Base-by-base conservation (phyloP, 1,140 invertebrate species). In the Papilio xuthus region DNA sequence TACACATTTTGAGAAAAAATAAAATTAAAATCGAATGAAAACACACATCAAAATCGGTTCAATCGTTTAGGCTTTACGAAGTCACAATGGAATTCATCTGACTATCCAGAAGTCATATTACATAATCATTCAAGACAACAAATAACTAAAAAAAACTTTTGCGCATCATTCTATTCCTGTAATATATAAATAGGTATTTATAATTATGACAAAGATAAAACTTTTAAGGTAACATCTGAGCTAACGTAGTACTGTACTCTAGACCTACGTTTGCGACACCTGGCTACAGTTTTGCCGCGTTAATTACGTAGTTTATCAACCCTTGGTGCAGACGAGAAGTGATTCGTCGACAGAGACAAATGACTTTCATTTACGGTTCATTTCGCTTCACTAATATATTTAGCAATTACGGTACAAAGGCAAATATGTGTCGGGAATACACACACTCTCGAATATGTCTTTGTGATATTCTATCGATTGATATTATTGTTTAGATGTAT, bases 341-440 rank as follows among this genome's bases (percentile, higher is more conserved):
- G 60, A 67, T 67, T 67, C 60, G 12, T 12, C 60, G 60, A 67
- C 60, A 67, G 26, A 67, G 60, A 67, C 60, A 67, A 67, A 67
- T 67, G 23, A 67, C 60, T 67, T 67, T 67, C 60, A 67, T 67
- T 67, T 67, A 67, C 13, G 60, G 60, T 67, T 67, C 60, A 67
- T 67, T 67, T 67, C 23, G 23, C 26, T 67, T 23, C 60, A 67
- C 60, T 67, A 67, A 67, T 67, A 67, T 67, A 67, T 67, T 28
- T 67, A 67, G 23, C 23, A 67, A 67, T 67, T 67, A 67, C 6
- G 60, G 1, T 67, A 67, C 60, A 67, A 67, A 28, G 26, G 60
- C 26, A 67, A 13, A 10, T 0, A 67, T 67, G 13, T 60, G 23
- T 60, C n/a, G 20, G 56, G 23, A 60, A 60, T 23, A 60, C 13